Conservation (phyloP, 2,797 vertebrate species). For the Microcaecilia unicolor region DNA sequence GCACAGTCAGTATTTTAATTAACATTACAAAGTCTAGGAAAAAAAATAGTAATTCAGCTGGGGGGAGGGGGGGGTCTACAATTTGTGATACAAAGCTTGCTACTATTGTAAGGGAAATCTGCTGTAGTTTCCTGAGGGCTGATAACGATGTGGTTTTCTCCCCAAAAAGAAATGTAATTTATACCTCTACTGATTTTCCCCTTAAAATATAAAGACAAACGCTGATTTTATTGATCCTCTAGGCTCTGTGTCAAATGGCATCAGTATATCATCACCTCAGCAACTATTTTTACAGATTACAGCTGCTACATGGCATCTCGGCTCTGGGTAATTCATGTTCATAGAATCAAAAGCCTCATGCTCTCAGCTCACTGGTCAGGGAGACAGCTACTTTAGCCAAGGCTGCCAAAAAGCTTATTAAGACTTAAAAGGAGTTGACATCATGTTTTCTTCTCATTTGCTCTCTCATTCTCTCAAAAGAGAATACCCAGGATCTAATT, state of each 20-base stretch:
- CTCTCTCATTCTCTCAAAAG: slow-evolving; percentile 6
- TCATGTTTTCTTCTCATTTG: background rate
- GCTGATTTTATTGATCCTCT: too few relatives aligned
- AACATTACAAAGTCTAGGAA: too few relatives aligned
- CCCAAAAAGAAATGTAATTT: too few relatives aligned
- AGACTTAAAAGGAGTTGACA: slow-evolving; percentile 7
- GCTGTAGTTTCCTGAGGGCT: too few relatives aligned
- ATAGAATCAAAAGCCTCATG: background rate
- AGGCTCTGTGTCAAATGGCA: background rate
- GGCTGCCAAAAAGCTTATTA: slow-evolving; percentile 7
- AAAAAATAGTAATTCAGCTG: too few relatives aligned
- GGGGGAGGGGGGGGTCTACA: too few relatives aligned
- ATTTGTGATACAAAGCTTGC: too few relatives aligned
- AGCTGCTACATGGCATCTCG: background rate
- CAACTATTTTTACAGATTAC: background rate
- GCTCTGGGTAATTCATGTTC: slow-evolving; percentile 3
- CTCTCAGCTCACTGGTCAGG: background rate
- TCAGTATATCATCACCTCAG: background rate
- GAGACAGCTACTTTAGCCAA: background rate
- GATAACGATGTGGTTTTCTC: too few relatives aligned
- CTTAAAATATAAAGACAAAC: too few relatives aligned
- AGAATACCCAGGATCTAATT: slow-evolving; percentile 5
- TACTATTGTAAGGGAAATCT: too few relatives aligned
- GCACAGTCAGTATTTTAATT: too few relatives aligned
- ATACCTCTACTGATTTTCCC: too few relatives aligned